Evolutionary conservation across 1,140 invertebrate species (phyloP), one percentile per base, ranked within the genome.

Genomic region (Heliconius eleuchia): DNA sequence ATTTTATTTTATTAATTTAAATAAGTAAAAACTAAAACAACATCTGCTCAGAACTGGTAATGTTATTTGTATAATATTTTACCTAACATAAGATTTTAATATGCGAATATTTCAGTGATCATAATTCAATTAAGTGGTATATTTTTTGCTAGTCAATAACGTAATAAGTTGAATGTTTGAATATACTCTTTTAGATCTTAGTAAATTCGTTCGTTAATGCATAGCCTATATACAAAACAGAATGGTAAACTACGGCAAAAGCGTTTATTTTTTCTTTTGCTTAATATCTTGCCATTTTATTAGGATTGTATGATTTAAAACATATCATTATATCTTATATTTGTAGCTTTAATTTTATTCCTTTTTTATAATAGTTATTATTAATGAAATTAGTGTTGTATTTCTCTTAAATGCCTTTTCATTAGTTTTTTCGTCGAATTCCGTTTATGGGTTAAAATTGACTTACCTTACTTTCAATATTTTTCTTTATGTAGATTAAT

Each of bases 81-180:
- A 30, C 30, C 30, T 30, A 30, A 27, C 11, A 3, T 66, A 66
- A 66, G 27, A 3, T 66, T 66, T 66, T n/a, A 30, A 66, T 27
- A n/a, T 3, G 60, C 46, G 50, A 50, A 73, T 50, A 73, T 46
- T 73, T 46, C 39, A 73, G 50, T 46, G 37, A 50, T 46, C 27
- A 50, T 73, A 73, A 50, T 23, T 27, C 23, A 27, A 27, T 76
- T 52, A 37, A 72, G 46, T 80, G 18, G 37, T 72, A 55, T 71
- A 46, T 76, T 57, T 75, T 39, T 76, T 76, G 71, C 79, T 80
- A 80, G 79, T 80, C 79, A 80, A 77, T 77, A 77, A 77, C 57
- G 46, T 77, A 77, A 73, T 77, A 76, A 80, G 46, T 70, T 57
- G 72, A 74, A 74, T 37, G 30, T 77, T 74, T 50, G 60, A 76